Evolutionary conservation across 1,140 invertebrate genomes (phyloP), one percentile per base, ranked within the genome.

Genomic region (Lethocerus indicus): DNA sequence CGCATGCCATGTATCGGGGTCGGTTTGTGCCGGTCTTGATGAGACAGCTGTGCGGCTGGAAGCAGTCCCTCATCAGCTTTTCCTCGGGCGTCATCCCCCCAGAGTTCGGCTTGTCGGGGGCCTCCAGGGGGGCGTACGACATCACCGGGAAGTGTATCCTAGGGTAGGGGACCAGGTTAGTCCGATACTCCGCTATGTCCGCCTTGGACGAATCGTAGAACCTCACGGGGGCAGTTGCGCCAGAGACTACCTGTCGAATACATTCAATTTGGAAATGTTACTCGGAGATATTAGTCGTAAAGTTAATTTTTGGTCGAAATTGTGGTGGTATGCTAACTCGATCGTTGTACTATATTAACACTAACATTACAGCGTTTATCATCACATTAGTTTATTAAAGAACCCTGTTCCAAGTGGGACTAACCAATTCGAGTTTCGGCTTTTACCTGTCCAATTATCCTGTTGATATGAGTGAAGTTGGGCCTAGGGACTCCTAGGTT

Each of bases 401-500:
- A n/a, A n/a, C n/a, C n/a, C n/a, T n/a, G n/a, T n/a, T n/a, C n/a
- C n/a, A n/a, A n/a, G n/a, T n/a, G n/a, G n/a, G n/a, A n/a, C n/a
- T n/a, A n/a, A n/a, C n/a, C n/a, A n/a, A n/a, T n/a, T n/a, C n/a
- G n/a, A n/a, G n/a, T n/a, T n/a, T n/a, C n/a, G 29, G 29, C n/a
- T 9, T 66, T 64, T 59, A 81, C 76, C 66, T 86, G 82, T 1
- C 73, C 80, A 28, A 85, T 73, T 14, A 87, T 67, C 46, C 83
- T 69, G 59, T 87, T 87, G 25, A 87, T 65, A 61, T 88, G 87
- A 5, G 79, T 83, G 59, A 87, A 88, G 1, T 83, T 84, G 6
- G 86, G 84, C 29, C 78, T 66, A 2, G 74, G 71, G 2, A 84
- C 78, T 56, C 81, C 78, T 29, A 87, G 63, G 45, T 72, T 73